Conservation (phyloP, 2,113 vertebrate genomes). For the Ginglymostoma cirratum region DNA sequence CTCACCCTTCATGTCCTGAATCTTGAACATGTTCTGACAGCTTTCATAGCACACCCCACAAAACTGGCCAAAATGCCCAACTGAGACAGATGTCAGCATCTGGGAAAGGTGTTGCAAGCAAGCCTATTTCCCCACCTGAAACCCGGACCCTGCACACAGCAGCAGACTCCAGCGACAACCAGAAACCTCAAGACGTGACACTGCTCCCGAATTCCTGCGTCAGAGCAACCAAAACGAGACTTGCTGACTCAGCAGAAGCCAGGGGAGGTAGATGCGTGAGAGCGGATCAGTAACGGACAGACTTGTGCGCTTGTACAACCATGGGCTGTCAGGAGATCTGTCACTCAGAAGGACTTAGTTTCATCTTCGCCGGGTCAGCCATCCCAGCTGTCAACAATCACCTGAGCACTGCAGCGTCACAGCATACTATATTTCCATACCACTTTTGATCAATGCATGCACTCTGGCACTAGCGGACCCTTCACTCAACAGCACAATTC, state of each 20-base stretch:
- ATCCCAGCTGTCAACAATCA: background rate
- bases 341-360: background rate
- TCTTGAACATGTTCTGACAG: background rate
- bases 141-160: background rate
- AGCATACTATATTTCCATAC: background rate
- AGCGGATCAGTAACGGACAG: background rate
- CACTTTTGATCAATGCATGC: background rate
- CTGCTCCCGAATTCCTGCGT: background rate
- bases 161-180: background rate
- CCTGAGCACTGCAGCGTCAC: background rate
- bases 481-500: too few relatives aligned
- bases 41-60: background rate
- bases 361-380: background rate
- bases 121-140: background rate
- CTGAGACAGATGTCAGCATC: background rate
- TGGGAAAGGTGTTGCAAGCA: background rate
- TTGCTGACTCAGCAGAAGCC: too few relatives aligned
- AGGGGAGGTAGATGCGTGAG: background rate
- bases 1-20: background rate
- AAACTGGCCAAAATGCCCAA: background rate
- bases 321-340: too few relatives aligned
- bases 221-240: background rate
- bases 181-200: too few relatives aligned
- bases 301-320: too few relatives aligned
- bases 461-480: too few relatives aligned